phyloP scores from a whole-genome alignment of 2,797 vertebrate genomes.

The Catamblyrhynchus diadema region DNA sequence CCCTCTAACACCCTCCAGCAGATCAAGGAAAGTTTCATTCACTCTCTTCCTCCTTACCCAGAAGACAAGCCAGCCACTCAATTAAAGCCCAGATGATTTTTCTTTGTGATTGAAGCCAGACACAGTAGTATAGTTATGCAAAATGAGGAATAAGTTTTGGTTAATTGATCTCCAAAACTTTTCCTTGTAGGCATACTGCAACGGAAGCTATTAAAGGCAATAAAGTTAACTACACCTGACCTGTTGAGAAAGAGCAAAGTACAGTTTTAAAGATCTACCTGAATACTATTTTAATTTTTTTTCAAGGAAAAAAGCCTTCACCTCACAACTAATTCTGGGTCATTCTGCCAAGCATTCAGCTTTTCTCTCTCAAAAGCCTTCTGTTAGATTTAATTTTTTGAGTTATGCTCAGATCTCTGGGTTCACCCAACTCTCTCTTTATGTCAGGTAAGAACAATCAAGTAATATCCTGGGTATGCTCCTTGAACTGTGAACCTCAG shows the following conservation, averaged over 20 bases:
- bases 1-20: not conserved
- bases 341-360: not conserved
- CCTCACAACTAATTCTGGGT: not conserved
- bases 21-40: not conserved
- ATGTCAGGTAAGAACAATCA: not conserved
- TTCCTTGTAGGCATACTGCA: not conserved
- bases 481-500: not conserved
- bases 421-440: not conserved
- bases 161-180: not conserved
- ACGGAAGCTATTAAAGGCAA: not conserved
- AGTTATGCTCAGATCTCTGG: not conserved
- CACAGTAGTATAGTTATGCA: not conserved
- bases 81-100: not conserved
- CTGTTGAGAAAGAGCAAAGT: not conserved
- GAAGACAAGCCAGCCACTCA: not conserved
- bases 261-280: not conserved
- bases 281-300: not conserved
- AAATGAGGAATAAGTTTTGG: not conserved
- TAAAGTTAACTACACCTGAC: not conserved
- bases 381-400: not conserved
- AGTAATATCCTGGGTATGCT: not conserved
- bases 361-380: not conserved
- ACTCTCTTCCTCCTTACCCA: not conserved
- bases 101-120: not conserved
- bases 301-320: no score